phyloP scores from a whole-genome alignment of 2,888 invertebrate genomes.

The Pemphredon lugubris region DNA sequence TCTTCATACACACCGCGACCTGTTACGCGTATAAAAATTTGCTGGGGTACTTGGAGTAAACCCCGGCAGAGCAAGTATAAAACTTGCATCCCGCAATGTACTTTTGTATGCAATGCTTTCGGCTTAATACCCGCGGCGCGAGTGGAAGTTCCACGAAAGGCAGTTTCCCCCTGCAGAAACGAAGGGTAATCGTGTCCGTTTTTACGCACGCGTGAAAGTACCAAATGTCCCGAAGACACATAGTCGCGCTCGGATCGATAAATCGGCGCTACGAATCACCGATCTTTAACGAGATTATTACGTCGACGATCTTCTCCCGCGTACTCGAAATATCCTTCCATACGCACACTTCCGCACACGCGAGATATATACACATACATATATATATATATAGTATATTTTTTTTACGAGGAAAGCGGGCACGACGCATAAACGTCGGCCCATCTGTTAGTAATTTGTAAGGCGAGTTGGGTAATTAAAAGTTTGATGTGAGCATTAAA shows the following conservation, averaged over 20 bases:
- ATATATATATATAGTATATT: no score
- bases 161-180: slow-evolving; percentile 38
- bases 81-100: slow-evolving; percentile 57
- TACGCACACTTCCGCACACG: no score
- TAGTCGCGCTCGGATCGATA: no score
- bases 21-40: slow-evolving; percentile 47
- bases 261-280: no score
- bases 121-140: slow-evolving; percentile 59
- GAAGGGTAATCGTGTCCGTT: slow-evolving; percentile 54
- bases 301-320: no score
- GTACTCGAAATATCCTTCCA: no score
- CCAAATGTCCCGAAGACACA: no score
- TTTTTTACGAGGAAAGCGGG: slow-evolving; percentile 44
- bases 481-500: slow-evolving; percentile 80
- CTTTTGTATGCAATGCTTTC: slow-evolving; percentile 56
- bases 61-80: slow-evolving; percentile 45
- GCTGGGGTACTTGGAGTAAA: slow-evolving; percentile 36
- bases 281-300: no score
- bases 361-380: no score
- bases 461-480: slow-evolving; percentile 79
- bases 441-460: slow-evolving; percentile 80
- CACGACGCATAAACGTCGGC: slow-evolving; percentile 68
- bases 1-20: slow-evolving; percentile 43
- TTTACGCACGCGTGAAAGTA: slow-evolving; percentile 21
- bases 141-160: slow-evolving; percentile 59